These are phyloP conservation scores for Entomobrya proxima DNA, from an alignment of 2,888 invertebrate genomes.

Conservation along the genomic window DNA sequence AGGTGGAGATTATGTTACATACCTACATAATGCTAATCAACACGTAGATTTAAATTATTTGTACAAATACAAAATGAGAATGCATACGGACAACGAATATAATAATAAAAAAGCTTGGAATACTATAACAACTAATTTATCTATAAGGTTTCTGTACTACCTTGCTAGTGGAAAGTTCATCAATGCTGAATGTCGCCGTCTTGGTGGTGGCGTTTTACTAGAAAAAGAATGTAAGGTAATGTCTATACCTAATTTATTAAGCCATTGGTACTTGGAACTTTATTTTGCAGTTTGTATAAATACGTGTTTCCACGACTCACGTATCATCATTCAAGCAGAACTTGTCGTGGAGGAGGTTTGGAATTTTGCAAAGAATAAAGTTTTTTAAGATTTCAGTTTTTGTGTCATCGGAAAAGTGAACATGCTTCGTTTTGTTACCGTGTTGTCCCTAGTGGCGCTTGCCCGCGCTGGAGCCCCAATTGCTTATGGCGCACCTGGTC, in stretches of 20 bases:
- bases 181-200: not conserved
- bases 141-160: not conserved
- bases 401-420: slow-evolving; percentile 51
- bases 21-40: not conserved
- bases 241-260: not conserved
- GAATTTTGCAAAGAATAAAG: not conserved
- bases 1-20: slow-evolving; percentile 42
- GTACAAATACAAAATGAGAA: not conserved
- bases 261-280: not conserved
- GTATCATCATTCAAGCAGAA: slow-evolving; percentile 29
- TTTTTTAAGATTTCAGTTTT: not conserved
- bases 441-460: slow-evolving; percentile 41
- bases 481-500: not conserved
- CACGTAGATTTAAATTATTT: not conserved
- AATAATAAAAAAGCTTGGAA: no score
- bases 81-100: no score
- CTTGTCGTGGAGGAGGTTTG: not conserved
- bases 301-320: slow-evolving; percentile 25
- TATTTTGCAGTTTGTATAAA: slow-evolving; percentile 40
- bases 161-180: not conserved
- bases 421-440: slow-evolving; percentile 53
- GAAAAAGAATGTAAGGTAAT: not conserved
- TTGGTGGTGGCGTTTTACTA: no score
- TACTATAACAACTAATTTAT: no score
- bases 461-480: slow-evolving; percentile 55